Evolutionary conservation across 2,888 invertebrate genomes (phyloP).

Genomic region (Smittia sp.): DNA sequence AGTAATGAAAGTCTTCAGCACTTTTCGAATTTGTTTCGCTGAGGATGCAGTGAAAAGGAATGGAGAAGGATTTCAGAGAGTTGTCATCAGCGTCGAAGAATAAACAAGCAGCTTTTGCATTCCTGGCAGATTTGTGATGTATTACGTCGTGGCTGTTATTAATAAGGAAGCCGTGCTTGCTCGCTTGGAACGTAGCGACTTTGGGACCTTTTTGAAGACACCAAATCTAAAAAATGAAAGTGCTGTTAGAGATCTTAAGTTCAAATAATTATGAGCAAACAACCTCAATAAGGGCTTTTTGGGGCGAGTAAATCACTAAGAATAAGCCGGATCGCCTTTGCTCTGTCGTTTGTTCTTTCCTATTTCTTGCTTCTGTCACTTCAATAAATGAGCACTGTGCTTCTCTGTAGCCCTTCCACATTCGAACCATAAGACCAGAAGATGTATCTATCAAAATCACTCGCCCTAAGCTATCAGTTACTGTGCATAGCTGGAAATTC

Average conservation of each 20-base stretch:
- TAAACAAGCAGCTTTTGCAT: conserved; percentile 62
- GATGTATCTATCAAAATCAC: conserved; percentile 81
- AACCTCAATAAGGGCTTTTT: conserved; percentile 87
- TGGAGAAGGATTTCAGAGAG: conserved; percentile 73
- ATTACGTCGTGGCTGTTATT: conserved; percentile 66
- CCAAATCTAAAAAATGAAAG: too few species aligned
- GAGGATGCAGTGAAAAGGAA: conserved; percentile 89
- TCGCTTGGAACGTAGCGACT: conserved; percentile 86
- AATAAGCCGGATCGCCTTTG: conserved; percentile 68
- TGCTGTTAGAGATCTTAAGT: too few species aligned
- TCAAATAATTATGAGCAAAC: too few species aligned
- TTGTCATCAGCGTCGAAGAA: conserved; percentile 78
- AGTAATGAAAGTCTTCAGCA: conserved; percentile 81
- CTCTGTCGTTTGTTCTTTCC: conserved; percentile 43
- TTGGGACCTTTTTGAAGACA: conserved; percentile 84
- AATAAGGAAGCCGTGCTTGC: conserved; percentile 75
- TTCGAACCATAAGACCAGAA: conserved; percentile 73
- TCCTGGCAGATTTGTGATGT: conserved; percentile 46
- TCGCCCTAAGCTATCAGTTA: conserved; percentile 83
- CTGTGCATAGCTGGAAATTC: conserved; percentile 72
- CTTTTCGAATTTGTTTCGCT: conserved; percentile 83
- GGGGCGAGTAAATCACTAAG: conserved; percentile 88
- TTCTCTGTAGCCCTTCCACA: conserved; percentile 95
- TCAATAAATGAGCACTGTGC: conserved; percentile 93
- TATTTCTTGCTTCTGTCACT: conserved; percentile 60